Conservation (phyloP, 30 jellyfish, hydroid and myxozoan genomes). For the Cassiopea andromeda region DNA sequence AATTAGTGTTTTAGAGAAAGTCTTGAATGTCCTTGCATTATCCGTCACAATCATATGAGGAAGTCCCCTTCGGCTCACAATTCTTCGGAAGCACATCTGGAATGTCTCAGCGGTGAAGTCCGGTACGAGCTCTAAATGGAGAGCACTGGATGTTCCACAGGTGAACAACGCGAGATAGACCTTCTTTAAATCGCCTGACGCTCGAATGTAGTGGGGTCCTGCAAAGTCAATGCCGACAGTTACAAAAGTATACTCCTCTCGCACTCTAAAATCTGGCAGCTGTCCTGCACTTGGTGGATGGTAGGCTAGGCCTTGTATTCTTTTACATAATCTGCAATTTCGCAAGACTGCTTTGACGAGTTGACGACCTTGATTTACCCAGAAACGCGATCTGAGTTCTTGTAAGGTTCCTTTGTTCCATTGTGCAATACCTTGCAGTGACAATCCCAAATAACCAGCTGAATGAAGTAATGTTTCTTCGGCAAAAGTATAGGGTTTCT, state of each 20-base stretch:
- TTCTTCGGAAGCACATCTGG: constrained; percentile 21
- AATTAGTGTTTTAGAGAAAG: neutral
- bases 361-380: constrained; percentile 65
- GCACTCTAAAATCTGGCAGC: constrained; percentile 55
- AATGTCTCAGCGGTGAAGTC: constrained; percentile 31
- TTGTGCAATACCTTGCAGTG: constrained; percentile 38
- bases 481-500: constrained; percentile 11
- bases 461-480: neutral
- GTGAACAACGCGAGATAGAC: constrained; percentile 35
- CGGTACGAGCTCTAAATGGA: constrained; percentile 33
- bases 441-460: constrained; percentile 1
- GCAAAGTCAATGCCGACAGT: constrained; percentile 50
- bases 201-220: constrained; percentile 45
- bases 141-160: constrained; percentile 25
- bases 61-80: constrained; percentile 45
- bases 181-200: constrained; percentile 5
- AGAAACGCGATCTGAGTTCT: constrained; percentile 55
- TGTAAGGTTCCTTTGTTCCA: constrained; percentile 41
- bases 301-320: constrained; percentile 44
- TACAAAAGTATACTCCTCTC: constrained; percentile 15
- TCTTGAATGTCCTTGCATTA: constrained; percentile 34
- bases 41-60: constrained; percentile 40
- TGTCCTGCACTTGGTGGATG: constrained; percentile 22
- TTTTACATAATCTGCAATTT: constrained; percentile 22
- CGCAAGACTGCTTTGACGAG: constrained; percentile 14